These are phyloP conservation scores for Caenorhabditis sp. DNA, from an alignment of 2,888 invertebrate genomes.

Conservation along the genomic window DNA sequence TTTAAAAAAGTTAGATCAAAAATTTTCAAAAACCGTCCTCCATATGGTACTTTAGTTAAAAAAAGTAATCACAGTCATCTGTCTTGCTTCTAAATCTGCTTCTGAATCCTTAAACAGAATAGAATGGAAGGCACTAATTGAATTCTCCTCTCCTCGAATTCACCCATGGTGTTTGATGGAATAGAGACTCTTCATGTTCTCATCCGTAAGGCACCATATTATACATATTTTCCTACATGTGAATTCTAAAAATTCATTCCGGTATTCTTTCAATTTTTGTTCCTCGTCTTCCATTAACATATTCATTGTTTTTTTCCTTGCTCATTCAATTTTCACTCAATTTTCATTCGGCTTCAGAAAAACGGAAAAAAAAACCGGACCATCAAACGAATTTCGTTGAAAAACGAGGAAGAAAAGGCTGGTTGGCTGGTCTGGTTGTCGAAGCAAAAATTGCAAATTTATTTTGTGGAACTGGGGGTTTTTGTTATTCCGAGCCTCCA, in stretches of 20 bases:
- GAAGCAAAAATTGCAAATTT: constrained; percentile 8
- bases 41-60: too few relatives aligned
- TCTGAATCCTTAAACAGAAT: too few relatives aligned
- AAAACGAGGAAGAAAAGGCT: background rate
- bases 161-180: constrained; percentile 55
- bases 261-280: background rate
- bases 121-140: constrained; percentile 57
- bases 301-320: constrained; percentile 39
- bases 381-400: background rate
- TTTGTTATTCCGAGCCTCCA: constrained; percentile 40
- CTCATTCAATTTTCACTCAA: too few relatives aligned
- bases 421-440: too few relatives aligned
- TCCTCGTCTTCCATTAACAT: background rate
- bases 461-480: background rate
- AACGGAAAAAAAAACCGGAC: too few relatives aligned
- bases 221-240: background rate
- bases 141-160: constrained; percentile 43
- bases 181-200: too few relatives aligned
- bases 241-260: too few relatives aligned
- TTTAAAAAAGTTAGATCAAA: too few relatives aligned
- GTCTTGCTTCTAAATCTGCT: constrained; percentile 30
- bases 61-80: too few relatives aligned
- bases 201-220: background rate
- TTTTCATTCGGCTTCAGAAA: too few relatives aligned
- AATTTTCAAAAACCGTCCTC: too few relatives aligned